Evolutionary conservation across 2,888 invertebrate species (phyloP).

Genomic region (Sicus ferrugineus): DNA sequence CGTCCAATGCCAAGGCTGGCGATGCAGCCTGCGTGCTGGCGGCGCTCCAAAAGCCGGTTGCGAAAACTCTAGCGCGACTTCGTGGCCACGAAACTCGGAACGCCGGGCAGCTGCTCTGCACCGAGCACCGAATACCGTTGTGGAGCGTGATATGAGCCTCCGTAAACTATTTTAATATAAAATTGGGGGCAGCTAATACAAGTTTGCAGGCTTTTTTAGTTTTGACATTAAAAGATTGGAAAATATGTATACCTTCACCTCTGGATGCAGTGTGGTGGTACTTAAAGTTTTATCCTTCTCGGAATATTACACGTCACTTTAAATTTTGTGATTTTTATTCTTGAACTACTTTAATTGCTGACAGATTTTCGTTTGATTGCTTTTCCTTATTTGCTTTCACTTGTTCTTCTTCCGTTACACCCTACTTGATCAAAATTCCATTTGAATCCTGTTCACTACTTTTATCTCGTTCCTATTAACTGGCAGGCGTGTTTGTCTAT

Average conservation of each 20-base stretch:
- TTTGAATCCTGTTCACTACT: conserved; percentile 1
- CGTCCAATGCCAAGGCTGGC: conserved; percentile 21
- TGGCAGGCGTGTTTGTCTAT: conserved; percentile 3
- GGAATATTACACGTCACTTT: too few relatives aligned
- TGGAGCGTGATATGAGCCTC: not conserved
- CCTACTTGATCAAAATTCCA: conserved; percentile 17
- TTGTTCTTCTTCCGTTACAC: conserved; percentile 19
- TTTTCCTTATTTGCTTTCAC: conserved; percentile 16
- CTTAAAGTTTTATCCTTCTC: too few relatives aligned
- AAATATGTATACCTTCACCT: not conserved
- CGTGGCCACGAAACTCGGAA: not conserved
- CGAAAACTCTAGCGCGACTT: conserved; percentile 16
- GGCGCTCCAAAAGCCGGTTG: conserved; percentile 29
- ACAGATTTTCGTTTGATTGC: conserved; percentile 12
- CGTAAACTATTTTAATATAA: not conserved
- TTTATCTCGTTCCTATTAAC: conserved; percentile 20
- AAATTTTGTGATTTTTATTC: not conserved
- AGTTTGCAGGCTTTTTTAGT: too few relatives aligned
- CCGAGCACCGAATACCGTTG: not conserved
- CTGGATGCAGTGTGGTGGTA: not conserved
- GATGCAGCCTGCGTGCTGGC: conserved; percentile 8
- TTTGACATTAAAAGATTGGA: not conserved
- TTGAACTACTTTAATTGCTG: conserved; percentile 9
- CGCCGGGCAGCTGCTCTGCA: not conserved
- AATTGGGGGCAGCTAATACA: not conserved